These are phyloP conservation scores for Microdon myrmicae DNA, from an alignment of 2,888 invertebrate species.

Conservation along the genomic window DNA sequence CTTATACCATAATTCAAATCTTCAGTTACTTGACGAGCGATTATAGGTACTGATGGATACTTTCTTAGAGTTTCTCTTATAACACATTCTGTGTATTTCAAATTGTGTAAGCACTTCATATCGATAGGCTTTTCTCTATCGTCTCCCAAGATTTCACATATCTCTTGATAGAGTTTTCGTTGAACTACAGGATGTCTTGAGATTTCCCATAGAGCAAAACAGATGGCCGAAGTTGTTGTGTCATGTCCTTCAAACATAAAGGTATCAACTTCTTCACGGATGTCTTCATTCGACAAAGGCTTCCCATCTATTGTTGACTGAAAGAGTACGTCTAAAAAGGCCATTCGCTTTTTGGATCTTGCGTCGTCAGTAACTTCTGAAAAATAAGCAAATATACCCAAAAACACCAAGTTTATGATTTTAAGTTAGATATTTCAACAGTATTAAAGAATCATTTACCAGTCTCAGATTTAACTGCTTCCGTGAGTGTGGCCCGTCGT, in stretches of 20 bases:
- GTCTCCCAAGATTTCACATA: conserved; percentile 55
- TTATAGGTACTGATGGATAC: conserved; percentile 73
- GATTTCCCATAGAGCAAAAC: conserved; percentile 58
- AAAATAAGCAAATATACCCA: too few species aligned
- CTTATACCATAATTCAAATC: conserved; percentile 70
- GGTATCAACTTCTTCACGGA: conserved; percentile 77
- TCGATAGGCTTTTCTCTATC: conserved; percentile 53
- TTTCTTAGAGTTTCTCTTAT: conserved; percentile 74
- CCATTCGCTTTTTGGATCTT: conserved; percentile 72
- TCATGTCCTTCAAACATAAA: conserved; percentile 74
- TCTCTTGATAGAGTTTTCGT: conserved; percentile 57
- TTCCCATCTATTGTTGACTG: conserved; percentile 70
- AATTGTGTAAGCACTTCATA: conserved; percentile 54
- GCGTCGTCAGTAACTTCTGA: too few species aligned
- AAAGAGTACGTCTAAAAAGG: conserved; percentile 74
- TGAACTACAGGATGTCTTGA: conserved; percentile 60
- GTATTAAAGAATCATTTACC: conserved; percentile 7
- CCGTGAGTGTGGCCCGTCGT: conserved; percentile 50
- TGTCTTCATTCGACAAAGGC: conserved; percentile 70
- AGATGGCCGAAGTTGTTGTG: conserved; percentile 60
- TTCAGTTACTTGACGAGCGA: conserved; percentile 69
- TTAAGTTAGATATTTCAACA: too few species aligned
- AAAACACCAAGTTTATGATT: conserved; percentile 5
- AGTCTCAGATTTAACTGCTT: conserved; percentile 5
- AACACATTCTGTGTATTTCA: conserved; percentile 70